These are phyloP conservation scores for Glaucomys volans DNA, from an alignment of 2,113 vertebrate genomes.

Conservation along the genomic window DNA sequence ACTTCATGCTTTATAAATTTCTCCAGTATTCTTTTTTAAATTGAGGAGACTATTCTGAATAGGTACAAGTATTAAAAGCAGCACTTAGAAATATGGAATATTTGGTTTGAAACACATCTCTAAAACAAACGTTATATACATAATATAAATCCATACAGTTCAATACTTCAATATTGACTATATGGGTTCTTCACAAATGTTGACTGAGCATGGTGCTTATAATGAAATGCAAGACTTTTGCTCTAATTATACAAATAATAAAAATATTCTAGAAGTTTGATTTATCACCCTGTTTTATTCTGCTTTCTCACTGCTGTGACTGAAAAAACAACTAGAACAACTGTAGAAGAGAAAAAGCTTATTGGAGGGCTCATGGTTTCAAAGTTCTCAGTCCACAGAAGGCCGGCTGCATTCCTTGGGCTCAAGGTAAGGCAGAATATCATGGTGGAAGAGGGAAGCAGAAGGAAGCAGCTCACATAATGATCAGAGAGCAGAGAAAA, in stretches of 20 bases:
- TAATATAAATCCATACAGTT: not conserved
- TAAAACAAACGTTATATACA: not conserved
- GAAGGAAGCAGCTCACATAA: too few species aligned
- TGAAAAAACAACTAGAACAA: too few species aligned
- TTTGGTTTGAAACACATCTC: not conserved
- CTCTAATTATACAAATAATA: not conserved
- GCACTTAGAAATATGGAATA: too few species aligned
- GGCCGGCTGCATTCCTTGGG: too few species aligned
- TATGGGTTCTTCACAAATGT: not conserved
- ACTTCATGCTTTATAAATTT: not conserved
- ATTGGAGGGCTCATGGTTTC: too few species aligned
- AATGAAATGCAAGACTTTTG: not conserved
- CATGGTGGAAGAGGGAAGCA: too few species aligned
- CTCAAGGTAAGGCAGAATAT: too few species aligned
- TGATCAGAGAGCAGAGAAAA: too few species aligned
- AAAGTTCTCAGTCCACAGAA: too few species aligned
- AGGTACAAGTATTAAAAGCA: not conserved
- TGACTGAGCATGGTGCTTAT: not conserved
- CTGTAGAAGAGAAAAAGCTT: too few species aligned
- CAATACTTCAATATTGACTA: not conserved
- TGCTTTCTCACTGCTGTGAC: too few species aligned
- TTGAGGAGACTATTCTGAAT: not conserved
- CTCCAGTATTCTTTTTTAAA: not conserved
- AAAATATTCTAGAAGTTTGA: not conserved
- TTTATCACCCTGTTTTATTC: not conserved